These are phyloP conservation scores for Cyclura pinguis DNA, from an alignment of 2,797 vertebrate species.

Conservation along the genomic window DNA sequence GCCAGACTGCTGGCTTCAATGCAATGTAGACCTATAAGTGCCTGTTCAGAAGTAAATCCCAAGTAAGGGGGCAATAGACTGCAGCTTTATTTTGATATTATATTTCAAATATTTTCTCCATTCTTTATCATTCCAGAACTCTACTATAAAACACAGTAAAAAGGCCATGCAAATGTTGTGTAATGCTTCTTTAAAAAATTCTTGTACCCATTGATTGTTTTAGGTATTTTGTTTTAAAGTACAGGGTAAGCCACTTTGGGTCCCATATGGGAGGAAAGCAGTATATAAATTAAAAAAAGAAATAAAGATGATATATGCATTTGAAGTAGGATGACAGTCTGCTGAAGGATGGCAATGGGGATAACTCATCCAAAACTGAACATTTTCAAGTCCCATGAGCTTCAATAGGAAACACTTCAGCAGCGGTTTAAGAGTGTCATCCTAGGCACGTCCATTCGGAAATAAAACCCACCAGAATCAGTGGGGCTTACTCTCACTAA, in stretches of 20 bases:
- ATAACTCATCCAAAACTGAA: background rate
- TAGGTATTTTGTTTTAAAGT: background rate
- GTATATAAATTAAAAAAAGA: no score
- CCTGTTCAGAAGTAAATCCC: background rate
- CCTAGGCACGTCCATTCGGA: background rate
- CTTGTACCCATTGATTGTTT: background rate
- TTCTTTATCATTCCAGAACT: background rate
- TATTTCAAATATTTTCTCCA: conserved; percentile 3
- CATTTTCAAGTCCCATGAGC: background rate
- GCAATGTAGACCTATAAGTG: background rate
- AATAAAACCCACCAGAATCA: background rate
- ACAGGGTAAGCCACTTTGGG: no score
- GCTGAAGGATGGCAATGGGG: background rate
- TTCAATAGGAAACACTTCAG: background rate
- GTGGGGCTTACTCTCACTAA: background rate
- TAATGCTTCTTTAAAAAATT: background rate
- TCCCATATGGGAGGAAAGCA: no score
- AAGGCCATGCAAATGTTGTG: background rate
- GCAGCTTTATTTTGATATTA: background rate
- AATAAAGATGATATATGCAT: conserved; percentile 27
- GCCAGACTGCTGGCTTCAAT: background rate
- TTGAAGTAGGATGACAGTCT: background rate
- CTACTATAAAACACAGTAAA: background rate
- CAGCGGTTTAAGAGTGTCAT: background rate
- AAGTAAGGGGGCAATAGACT: background rate